phyloP scores from a whole-genome alignment of 2,797 vertebrate genomes.

The Aeoliscus strigatus region DNA sequence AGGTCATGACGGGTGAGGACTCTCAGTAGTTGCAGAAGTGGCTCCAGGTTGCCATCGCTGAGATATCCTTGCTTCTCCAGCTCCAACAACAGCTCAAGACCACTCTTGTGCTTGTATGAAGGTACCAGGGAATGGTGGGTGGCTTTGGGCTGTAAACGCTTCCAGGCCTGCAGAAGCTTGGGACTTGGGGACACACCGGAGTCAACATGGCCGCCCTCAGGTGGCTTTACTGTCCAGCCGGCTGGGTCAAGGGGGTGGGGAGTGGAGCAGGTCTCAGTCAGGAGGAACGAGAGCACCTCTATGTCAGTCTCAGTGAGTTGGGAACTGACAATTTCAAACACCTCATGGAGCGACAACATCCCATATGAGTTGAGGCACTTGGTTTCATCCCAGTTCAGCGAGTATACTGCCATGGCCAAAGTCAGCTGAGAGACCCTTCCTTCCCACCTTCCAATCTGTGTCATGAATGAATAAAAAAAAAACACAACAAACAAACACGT shows the following conservation, averaged over 20 bases:
- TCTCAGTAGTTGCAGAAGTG: slow-evolving; percentile 81
- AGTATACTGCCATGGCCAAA: slow-evolving; percentile 58
- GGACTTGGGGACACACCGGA: slow-evolving; percentile 46
- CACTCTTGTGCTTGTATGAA: slow-evolving; percentile 72
- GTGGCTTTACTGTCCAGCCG: slow-evolving; percentile 68
- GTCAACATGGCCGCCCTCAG: slow-evolving; percentile 40
- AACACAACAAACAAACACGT: background rate
- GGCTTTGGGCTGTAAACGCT: slow-evolving; percentile 39
- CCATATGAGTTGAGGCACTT: slow-evolving; percentile 86
- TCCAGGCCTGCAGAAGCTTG: slow-evolving; percentile 72
- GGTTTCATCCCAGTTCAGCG: slow-evolving; percentile 83
- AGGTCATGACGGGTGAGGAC: slow-evolving; percentile 87
- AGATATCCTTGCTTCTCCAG: slow-evolving; percentile 82
- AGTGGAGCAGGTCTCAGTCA: slow-evolving; percentile 76
- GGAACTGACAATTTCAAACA: slow-evolving; percentile 86
- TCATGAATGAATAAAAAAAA: background rate
- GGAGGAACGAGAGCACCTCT: slow-evolving; percentile 83
- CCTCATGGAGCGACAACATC: slow-evolving; percentile 85
- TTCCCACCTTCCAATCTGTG: slow-evolving; percentile 18
- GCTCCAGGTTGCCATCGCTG: slow-evolving; percentile 80
- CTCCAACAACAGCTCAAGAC: slow-evolving; percentile 81
- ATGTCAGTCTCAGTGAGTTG: slow-evolving; percentile 84
- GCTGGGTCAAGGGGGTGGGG: slow-evolving; percentile 76
- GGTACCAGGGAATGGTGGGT: slow-evolving; percentile 30
- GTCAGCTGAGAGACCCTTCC: slow-evolving; percentile 6